Percentiles rank a stretch among this genome's conserved stretches.
Conservation (phyloP, 2,797 vertebrate genomes). For the Ciconia nigra region DNA sequence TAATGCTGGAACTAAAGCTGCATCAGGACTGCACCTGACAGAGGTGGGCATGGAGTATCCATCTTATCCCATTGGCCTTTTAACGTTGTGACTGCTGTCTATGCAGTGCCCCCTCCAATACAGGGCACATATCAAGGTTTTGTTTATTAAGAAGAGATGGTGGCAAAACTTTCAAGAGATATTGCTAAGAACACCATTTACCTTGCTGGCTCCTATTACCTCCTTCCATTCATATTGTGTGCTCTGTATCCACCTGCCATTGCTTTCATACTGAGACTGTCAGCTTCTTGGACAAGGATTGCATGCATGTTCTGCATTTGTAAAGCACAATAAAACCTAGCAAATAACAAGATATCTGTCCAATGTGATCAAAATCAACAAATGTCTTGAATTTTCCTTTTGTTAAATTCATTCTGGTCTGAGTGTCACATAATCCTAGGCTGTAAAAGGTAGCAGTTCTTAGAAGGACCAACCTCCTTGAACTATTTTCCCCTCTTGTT, state of each 20-base stretch:
- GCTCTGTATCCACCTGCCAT: not conserved
- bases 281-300: not conserved
- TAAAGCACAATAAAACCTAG: not conserved
- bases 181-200: not conserved
- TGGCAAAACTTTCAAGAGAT: not conserved
- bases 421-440: not conserved
- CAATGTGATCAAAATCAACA: not conserved
- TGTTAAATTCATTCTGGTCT: not conserved
- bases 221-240: not conserved
- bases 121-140: not conserved
- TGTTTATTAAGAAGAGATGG: not conserved
- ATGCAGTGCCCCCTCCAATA: not conserved
- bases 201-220: not conserved
- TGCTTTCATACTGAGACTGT: not conserved
- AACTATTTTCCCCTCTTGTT: constrained; percentile 42
- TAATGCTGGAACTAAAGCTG: not conserved
- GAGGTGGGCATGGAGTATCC: not conserved
- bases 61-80: not conserved
- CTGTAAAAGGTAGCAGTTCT: constrained; percentile 34
- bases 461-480: constrained; percentile 48
- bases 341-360: not conserved
- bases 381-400: not conserved
- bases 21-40: not conserved
- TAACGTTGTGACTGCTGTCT: not conserved
- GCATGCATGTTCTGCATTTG: not conserved